Base-by-base conservation (phyloP, 2,797 vertebrate genomes). In the Brachyalestes nurse region DNA sequence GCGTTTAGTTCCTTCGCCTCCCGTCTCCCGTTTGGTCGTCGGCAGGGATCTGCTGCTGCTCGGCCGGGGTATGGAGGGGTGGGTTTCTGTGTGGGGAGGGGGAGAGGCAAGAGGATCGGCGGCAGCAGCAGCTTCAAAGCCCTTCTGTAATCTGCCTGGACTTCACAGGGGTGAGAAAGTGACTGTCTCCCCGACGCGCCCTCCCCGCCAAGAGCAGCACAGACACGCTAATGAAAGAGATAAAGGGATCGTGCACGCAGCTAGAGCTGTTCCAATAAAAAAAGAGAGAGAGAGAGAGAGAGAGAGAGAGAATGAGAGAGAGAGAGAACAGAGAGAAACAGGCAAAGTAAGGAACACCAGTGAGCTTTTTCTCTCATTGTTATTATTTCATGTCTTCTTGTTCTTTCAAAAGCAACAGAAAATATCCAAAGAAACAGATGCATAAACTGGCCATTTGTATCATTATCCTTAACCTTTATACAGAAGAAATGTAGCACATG, bases 161-260 rank as follows among this genome's bases (percentile, higher is more conserved):
- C 96, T 97, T 99, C 96, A 98, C 95, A 99, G 95, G 91, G 95
- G 93, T 94, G 93, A 94, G 95, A 97, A 96, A 97, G 96, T 97
- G 96, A 97, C 96, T 96, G 92, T 95, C 96, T 97, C 95, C 94
- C 95, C 95, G 94, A 95, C 94, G 93, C 95, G 93, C 95, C 95
- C 93, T 93, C 95, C 95, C 94, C 92, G 92, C 95, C 96, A 97
- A 97, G 96, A 97, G 96, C 95, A 92, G 91, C 93, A 95, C 94
- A 93, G 92, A 92, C 93, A 95, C 94, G 91, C 95, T 97, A 98
- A 99, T 99, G 96, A 98, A 98, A 98, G 95, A 98, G 96, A 99
- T 97, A 97, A 98, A 98, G 97, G 95, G 95, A 95, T 94, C 88
- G 93, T 91, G 91, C 92, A 91, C 95, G 93, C 95, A 95, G 95